These are phyloP conservation scores for Erynnis tages DNA, from an alignment of 2,888 invertebrate species.

Conservation along the genomic window DNA sequence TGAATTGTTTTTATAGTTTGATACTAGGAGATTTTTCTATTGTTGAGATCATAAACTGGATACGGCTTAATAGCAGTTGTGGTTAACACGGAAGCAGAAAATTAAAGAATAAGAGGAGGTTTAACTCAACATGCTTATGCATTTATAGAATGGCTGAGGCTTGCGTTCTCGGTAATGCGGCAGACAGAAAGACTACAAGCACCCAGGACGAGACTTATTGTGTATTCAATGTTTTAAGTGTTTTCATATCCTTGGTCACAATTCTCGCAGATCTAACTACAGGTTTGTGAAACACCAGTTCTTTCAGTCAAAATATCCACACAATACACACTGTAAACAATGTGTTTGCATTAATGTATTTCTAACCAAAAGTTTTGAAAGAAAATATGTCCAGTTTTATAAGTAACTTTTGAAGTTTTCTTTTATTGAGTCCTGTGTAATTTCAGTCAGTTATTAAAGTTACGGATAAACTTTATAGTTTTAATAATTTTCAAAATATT, in stretches of 20 bases:
- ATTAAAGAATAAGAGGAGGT: not conserved
- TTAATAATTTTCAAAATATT: not conserved
- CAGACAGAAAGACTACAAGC: conserved; percentile 54
- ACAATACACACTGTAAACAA: not conserved
- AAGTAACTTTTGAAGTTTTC: too few species aligned
- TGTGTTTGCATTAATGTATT: not conserved
- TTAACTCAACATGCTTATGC: conserved; percentile 38
- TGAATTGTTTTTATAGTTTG: conserved; percentile 29
- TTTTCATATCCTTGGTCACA: conserved; percentile 80
- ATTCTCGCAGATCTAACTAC: conserved; percentile 82
- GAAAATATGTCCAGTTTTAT: too few species aligned
- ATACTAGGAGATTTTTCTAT: conserved; percentile 7
- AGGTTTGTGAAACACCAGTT: conserved; percentile 58
- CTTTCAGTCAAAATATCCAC: too few species aligned
- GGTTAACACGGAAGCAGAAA: not conserved
- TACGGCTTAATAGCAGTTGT: too few species aligned
- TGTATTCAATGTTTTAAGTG: conserved; percentile 75
- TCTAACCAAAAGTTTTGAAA: too few species aligned
- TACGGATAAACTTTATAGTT: too few species aligned
- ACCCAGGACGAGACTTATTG: conserved; percentile 73
- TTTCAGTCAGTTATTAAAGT: too few species aligned
- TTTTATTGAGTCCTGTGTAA: too few species aligned
- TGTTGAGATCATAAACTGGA: not conserved
- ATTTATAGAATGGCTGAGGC: conserved; percentile 68
- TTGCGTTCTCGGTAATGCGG: conserved; percentile 62